phyloP scores from a whole-genome alignment of 1,140 invertebrate species.

The Mizuhopecten yessoensis region DNA sequence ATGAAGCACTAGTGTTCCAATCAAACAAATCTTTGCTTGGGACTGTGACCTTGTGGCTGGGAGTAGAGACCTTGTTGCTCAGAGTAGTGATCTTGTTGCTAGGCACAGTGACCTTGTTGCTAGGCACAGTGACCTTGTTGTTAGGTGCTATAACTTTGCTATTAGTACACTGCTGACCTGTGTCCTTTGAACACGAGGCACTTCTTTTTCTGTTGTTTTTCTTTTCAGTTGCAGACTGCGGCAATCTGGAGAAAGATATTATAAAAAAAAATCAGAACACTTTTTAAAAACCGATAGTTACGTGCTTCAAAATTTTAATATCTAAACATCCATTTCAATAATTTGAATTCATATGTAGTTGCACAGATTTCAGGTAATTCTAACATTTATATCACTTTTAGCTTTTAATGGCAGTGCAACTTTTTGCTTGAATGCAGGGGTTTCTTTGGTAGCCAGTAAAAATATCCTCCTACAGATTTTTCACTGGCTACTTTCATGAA shows the following conservation, averaged over 20 bases:
- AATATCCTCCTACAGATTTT: no score
- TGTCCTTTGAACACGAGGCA: conserved; percentile 41
- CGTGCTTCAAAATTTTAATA: neutral
- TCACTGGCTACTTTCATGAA: no score
- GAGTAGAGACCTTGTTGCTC: neutral
- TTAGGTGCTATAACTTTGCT: neutral
- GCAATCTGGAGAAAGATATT: conserved; percentile 8
- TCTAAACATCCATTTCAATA: no score
- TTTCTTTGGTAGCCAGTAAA: no score
- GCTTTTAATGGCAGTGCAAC: no score
- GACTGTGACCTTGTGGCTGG: neutral
- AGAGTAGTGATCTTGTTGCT: neutral
- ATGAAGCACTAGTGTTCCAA: neutral
- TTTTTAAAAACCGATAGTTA: no score
- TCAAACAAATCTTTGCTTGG: neutral
- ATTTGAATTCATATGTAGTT: no score
- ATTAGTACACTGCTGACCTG: neutral
- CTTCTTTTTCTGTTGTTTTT: conserved; percentile 49
- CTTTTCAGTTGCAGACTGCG: conserved; percentile 44
- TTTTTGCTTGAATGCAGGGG: no score
- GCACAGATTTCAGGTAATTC: no score
- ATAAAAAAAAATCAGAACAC: neutral
- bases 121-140: conserved; percentile 34
- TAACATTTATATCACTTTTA: no score
- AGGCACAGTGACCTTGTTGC: conserved; percentile 41